Base-by-base conservation (phyloP, 2,797 vertebrate species). In the Crocodylus rhombifer region DNA sequence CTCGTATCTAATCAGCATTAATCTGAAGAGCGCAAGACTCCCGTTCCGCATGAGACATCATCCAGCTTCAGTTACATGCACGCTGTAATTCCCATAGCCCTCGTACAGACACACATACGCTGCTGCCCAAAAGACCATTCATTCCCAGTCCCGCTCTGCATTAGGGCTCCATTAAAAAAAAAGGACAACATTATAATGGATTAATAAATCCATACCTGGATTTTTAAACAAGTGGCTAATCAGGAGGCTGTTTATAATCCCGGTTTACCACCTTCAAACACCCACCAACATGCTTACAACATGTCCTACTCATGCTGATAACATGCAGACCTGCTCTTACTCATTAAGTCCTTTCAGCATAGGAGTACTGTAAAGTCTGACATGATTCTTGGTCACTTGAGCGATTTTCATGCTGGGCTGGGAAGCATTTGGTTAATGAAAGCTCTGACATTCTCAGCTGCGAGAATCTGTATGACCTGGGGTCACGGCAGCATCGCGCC, bases 1-100 rank as follows among this genome's bases (percentile, higher is more conserved):
- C 36, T 33, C 14, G 80, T 64, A 18, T 51, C 17, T 65, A 67
- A 10, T 0, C 0, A 0, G 30, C 57, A 15, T 18, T 30, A 17
- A 30, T n/a, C 82, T 78, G 60, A 13, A 42, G 26, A 61, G n/a
- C 10, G 16, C 36, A 6, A 61, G 80, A 75, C 12, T 61, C 16
- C 57, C 78, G 77, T 36, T 82, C 33, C 30, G 2, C 36, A 25
- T 56, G 63, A 56, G 85, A 9, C 78, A 83, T 74, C 73, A 77
- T 9, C 67, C 42, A 51, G 42, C 42, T 51, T 51, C 42, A 51
- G 42, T 51, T 51, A 51, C 42, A 3, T 2, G 10, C 10, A 51
- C 42, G 8, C 42, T 51, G 42, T 51, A 51, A 51, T 51, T 51
- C 42, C 42, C 42, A 13, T 36, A 69, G 10, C 18, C 21, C 21